Conservation (phyloP, 2,113 vertebrate species). For the Neomonachus schauinslandi region DNA sequence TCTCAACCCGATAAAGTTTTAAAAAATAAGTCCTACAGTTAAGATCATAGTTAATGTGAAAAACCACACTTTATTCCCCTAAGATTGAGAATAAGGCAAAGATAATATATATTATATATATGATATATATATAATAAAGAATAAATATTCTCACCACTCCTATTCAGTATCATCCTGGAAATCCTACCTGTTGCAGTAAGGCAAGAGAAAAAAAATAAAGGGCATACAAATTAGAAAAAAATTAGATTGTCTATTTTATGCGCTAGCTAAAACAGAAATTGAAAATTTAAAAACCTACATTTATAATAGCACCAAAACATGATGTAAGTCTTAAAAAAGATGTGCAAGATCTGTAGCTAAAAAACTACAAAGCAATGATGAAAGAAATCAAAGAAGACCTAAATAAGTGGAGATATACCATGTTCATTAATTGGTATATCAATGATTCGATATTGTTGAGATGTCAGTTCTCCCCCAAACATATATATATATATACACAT, state of each 20-base stretch:
- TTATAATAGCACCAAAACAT: background rate
- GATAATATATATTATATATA: no score
- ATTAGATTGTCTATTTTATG: background rate
- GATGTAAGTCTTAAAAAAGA: background rate
- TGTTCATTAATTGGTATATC: background rate
- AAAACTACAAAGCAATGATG: background rate
- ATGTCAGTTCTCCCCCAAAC: background rate
- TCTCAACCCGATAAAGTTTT: background rate
- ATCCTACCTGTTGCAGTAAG: background rate
- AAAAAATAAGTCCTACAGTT: background rate
- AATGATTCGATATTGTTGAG: background rate
- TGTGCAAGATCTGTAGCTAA: background rate
- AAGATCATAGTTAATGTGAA: background rate
- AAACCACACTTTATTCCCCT: background rate
- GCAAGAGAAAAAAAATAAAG: background rate
- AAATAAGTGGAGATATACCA: background rate
- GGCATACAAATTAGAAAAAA: slow-evolving; percentile 1
- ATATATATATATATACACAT: background rate
- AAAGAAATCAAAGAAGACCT: background rate
- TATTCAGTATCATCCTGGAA: background rate
- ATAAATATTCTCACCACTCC: background rate
- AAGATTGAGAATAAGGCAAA: background rate
- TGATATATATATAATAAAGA: no score
- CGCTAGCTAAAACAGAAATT: background rate
- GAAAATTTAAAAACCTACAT: background rate